Evolutionary conservation across 2,797 vertebrate genomes (phyloP), one percentile per base, ranked within the genome.

Genomic region (Phrynocephalus guinanensis): DNA sequence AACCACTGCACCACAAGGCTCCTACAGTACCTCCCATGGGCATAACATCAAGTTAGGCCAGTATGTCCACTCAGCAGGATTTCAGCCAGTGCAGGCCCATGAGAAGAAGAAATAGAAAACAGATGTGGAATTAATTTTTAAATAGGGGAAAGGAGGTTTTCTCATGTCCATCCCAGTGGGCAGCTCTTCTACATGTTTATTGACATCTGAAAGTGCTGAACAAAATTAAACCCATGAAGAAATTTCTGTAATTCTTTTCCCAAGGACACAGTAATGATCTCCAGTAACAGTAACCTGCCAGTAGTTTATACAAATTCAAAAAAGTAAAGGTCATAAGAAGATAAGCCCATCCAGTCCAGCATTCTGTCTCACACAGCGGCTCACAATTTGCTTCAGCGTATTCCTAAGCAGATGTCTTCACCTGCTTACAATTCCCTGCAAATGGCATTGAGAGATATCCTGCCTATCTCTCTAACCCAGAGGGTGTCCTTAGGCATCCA

Each of bases 91-190:
- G 91, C 75, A 24, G 13, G 30, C 92, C 90, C 30, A 85, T 28
- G 56, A 20, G 48, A 50, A 67, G 33, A 86, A 91, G 88, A 83
- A 30, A 71, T 4, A 33, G n/a, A 44, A 78, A 67, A 66, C 22
- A 28, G 87, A 60, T 71, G 83, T 3, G 3, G 30, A 80, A 89
- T 88, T 91, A 67, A 90, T 83, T 87, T 91, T 89, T 91, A 88
- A 86, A 92, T 38, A 22, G 1, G 38, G 26, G 2, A 8, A 68
- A 9, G 10, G 5, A 87, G 81, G 88, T 93, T 91, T 78, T 84
- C 91, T 82, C 83, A 92, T 88, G 91, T 89, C 87, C 60, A 82
- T 44, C 7, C 63, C 16, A n/a, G 56, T 5, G 85, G 85, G 91
- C 90, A 48, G 33, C 13, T 56, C 52, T 56, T 56, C 52, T 56